These are phyloP conservation scores for Caprella mutica DNA, from an alignment of 2,888 invertebrate species.

Conservation along the genomic window DNA sequence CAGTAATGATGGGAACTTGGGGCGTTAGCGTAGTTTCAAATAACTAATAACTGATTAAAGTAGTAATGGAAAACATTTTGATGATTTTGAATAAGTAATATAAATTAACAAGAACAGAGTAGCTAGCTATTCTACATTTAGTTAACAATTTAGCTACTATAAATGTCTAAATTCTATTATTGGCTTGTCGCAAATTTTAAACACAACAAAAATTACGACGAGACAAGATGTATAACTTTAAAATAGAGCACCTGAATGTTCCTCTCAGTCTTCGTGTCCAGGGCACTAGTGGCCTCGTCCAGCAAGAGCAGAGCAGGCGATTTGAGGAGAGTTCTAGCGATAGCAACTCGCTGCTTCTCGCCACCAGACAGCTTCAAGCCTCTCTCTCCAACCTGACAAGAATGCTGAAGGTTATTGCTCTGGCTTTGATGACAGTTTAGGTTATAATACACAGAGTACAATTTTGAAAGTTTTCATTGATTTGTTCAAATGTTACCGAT, in stretches of 20 bases:
- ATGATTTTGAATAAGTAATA: too few relatives aligned
- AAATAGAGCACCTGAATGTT: constrained; percentile 56
- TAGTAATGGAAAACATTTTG: too few relatives aligned
- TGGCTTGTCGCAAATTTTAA: constrained; percentile 1
- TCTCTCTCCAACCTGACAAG: constrained; percentile 80
- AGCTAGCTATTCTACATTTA: too few relatives aligned
- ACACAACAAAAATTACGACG: constrained; percentile 1
- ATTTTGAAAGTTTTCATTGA: background rate
- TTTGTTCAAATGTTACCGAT: background rate
- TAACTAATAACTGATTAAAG: too few relatives aligned
- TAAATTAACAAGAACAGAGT: too few relatives aligned
- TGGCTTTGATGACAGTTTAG: too few relatives aligned
- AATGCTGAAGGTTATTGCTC: too few relatives aligned
- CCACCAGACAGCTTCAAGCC: constrained; percentile 91
- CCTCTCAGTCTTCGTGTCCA: constrained; percentile 90
- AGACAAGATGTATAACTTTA: background rate
- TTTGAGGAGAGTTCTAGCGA: constrained; percentile 87
- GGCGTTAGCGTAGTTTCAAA: too few relatives aligned
- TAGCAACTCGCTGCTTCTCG: constrained; percentile 94
- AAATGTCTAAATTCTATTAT: too few relatives aligned
- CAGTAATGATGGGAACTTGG: too few relatives aligned
- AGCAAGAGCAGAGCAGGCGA: constrained; percentile 77
- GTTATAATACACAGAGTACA: background rate
- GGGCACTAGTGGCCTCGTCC: constrained; percentile 90
- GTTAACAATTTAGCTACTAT: too few relatives aligned